Conservation (phyloP, 2,888 invertebrate species). For the Chirona hameri region DNA sequence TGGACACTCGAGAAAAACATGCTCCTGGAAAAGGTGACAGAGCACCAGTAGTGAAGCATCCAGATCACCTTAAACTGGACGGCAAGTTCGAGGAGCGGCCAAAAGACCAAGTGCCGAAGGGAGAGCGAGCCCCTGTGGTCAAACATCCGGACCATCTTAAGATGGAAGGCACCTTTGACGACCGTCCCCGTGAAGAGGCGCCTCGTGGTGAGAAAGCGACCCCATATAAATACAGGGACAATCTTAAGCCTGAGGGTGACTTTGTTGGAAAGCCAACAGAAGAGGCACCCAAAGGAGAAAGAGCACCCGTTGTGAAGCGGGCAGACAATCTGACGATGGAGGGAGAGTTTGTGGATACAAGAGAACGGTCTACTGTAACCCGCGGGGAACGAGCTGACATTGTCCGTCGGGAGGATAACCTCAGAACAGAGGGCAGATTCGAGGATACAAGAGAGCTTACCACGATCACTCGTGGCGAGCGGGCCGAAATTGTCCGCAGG, state of each 20-base stretch:
- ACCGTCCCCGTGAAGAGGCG: background rate
- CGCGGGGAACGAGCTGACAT: background rate
- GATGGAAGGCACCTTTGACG: slow-evolving; percentile 48
- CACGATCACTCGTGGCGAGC: slow-evolving; percentile 36
- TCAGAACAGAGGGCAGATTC: background rate
- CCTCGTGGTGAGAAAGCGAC: background rate
- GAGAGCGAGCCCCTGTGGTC: slow-evolving; percentile 37
- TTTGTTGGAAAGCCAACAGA: background rate
- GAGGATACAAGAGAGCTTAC: slow-evolving; percentile 31
- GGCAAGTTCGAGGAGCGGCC: slow-evolving; percentile 38
- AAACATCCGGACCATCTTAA: slow-evolving; percentile 55
- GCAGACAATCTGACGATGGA: slow-evolving; percentile 48
- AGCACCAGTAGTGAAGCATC: slow-evolving; percentile 50
- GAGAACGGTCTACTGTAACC: background rate
- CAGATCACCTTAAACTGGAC: slow-evolving; percentile 40
- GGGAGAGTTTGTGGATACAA: slow-evolving; percentile 35
- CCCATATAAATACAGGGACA: background rate
- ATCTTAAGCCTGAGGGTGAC: slow-evolving; percentile 6
- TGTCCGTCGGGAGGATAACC: background rate
- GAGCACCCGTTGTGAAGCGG: slow-evolving; percentile 46
- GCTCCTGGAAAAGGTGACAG: slow-evolving; percentile 51
- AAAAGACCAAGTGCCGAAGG: slow-evolving; percentile 32
- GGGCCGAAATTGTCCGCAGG: slow-evolving; percentile 38
- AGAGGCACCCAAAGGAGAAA: slow-evolving; percentile 44
- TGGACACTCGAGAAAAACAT: slow-evolving; percentile 32